These are phyloP conservation scores for Erebia aethiops DNA, from an alignment of 2,888 invertebrate genomes.

Conservation along the genomic window DNA sequence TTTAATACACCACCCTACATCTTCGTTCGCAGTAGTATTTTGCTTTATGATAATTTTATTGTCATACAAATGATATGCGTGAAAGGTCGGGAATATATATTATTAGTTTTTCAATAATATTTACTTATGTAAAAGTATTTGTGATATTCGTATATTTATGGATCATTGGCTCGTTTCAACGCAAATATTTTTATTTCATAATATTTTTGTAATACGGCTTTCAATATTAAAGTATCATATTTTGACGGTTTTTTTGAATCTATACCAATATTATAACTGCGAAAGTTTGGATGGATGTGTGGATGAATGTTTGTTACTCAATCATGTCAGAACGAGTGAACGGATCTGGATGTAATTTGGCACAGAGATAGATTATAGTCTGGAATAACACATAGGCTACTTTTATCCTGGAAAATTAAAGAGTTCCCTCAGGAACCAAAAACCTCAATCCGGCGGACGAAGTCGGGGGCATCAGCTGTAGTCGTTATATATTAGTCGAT, in stretches of 20 bases:
- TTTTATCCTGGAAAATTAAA: too few relatives aligned
- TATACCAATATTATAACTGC: too few relatives aligned
- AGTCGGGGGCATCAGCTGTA: too few relatives aligned
- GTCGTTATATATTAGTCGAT: too few relatives aligned
- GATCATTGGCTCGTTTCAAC: slow-evolving; percentile 7
- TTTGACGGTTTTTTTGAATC: neutral
- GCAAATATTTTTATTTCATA: slow-evolving; percentile 17
- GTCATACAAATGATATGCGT: slow-evolving; percentile 27
- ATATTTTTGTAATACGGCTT: neutral
- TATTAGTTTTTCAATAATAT: slow-evolving; percentile 26
- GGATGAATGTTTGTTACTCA: too few relatives aligned
- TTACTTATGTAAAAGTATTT: slow-evolving; percentile 8
- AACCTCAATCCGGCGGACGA: too few relatives aligned
- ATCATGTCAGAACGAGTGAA: too few relatives aligned
- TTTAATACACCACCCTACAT: neutral
- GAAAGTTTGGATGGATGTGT: too few relatives aligned
- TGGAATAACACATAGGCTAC: too few relatives aligned
- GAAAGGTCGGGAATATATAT: slow-evolving; percentile 14
- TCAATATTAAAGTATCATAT: neutral
- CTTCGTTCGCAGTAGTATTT: slow-evolving; percentile 16
- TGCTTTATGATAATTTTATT: slow-evolving; percentile 24
- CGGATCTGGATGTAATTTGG: too few relatives aligned
- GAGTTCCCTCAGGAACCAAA: too few relatives aligned
- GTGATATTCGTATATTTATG: slow-evolving; percentile 1
- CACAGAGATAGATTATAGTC: too few relatives aligned